Evolutionary conservation across 2,888 invertebrate genomes (phyloP), one percentile per base, ranked within the genome.

Genomic region (Habrosyne pyritoides): DNA sequence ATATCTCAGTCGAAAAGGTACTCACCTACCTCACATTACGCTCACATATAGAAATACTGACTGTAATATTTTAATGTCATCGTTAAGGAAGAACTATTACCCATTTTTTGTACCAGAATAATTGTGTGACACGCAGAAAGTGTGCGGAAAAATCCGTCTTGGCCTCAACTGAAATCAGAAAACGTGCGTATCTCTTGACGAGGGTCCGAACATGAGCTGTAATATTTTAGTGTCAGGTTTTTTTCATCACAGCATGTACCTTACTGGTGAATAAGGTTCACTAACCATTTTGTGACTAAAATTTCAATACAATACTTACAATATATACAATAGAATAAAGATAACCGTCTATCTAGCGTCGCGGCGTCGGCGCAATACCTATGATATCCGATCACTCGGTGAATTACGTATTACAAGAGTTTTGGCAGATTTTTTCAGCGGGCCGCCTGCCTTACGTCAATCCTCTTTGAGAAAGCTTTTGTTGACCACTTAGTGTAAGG

Each of bases 141-240:
- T 24, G 48, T 28, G 26, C 18, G 22, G 22, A 7, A 28, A 50
- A 50, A 50, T 50, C 30, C 50, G 2, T 2, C 3, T 8, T 10
- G 7, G 21, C 10, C 18, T 28, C 50, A 28, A 28, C 50, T 30
- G 28, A 50, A 28, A 50, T 50, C 50, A 50, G 42, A 42, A 28
- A 50, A 18, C 50, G 50, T 28, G 28, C 50, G 50, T 28, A 28
- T 28, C 12, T 22, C 50, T 28, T 50, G 50, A 50, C 50, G 50
- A 50, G 50, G 50, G 50, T 30, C 14, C 36, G 18, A 30, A 28
- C 28, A 28, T 4, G 28, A 28, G 50, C 18, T 21, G 21, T 50
- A 50, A 50, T 50, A 28, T 50, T 50, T 50, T 50, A 50, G 50
- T 50, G 50, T 50, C 50, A 50, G 28, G 18, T 4, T 49, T 49